Conservation (phyloP, 2,888 invertebrate species). For the Drosophila robusta region DNA sequence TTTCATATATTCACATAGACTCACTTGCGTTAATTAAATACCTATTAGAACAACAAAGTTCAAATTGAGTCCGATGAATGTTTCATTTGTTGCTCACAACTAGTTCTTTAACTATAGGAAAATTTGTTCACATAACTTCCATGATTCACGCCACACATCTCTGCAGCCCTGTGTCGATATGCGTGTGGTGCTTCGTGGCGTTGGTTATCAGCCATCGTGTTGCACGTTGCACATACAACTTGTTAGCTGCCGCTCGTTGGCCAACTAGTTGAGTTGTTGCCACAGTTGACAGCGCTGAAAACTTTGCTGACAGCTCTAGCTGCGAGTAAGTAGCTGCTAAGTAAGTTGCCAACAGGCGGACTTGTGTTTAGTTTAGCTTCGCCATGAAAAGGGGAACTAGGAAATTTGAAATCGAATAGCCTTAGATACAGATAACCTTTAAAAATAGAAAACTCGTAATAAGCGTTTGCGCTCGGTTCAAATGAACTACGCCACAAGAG, state of each 20-base stretch:
- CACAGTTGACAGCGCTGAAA: constrained; percentile 73
- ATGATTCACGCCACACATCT: not conserved
- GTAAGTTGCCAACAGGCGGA: constrained; percentile 34
- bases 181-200: constrained; percentile 31
- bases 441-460: too few species aligned
- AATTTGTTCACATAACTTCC: not conserved
- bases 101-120: not conserved
- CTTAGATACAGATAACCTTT: too few species aligned
- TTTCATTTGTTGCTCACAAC: not conserved
- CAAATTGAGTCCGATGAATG: not conserved
- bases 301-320: constrained; percentile 68
- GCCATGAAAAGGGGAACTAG: constrained; percentile 2
- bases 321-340: constrained; percentile 25
- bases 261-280: constrained; percentile 70
- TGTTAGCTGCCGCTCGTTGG: constrained; percentile 33
- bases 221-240: constrained; percentile 68
- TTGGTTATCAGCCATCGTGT: constrained; percentile 51
- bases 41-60: not conserved
- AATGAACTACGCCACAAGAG: not conserved
- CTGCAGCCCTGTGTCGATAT: constrained; percentile 39
- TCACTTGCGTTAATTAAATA: too few species aligned
- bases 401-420: constrained; percentile 6
- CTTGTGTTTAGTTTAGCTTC: constrained; percentile 32
- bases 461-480: too few species aligned
- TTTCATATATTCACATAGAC: too few species aligned